These are phyloP conservation scores for Mycteria americana DNA, from an alignment of 2,797 vertebrate genomes.

Conservation along the genomic window DNA sequence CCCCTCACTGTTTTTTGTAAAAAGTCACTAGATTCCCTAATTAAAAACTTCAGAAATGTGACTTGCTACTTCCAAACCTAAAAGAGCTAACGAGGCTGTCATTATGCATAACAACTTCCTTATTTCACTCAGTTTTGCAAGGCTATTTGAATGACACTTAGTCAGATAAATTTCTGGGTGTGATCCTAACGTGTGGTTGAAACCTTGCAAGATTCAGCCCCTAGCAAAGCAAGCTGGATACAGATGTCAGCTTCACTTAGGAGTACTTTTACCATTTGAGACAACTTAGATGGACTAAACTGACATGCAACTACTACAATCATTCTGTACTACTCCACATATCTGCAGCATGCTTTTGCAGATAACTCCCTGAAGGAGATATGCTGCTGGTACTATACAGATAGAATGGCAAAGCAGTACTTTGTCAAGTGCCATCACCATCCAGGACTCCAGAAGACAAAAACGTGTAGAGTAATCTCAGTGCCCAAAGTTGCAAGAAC, in stretches of 20 bases:
- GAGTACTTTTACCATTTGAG: not conserved
- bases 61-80: not conserved
- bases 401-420: not conserved
- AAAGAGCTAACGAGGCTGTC: not conserved
- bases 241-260: not conserved
- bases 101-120: not conserved
- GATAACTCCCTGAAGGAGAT: not conserved
- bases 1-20: not conserved
- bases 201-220: not conserved
- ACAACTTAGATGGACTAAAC: not conserved
- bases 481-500: not conserved
- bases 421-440: not conserved
- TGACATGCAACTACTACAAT: not conserved
- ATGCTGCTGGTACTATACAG: not conserved
- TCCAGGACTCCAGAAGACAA: not conserved
- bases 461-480: not conserved
- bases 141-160: not conserved
- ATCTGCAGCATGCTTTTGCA: not conserved
- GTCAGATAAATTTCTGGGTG: slow-evolving; percentile 25
- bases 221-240: not conserved
- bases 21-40: not conserved
- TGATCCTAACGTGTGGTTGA: not conserved
- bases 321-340: accelerated
- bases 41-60: not conserved
- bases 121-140: slow-evolving; percentile 23